These are phyloP conservation scores for Cephalotes varians DNA, from an alignment of 2,888 invertebrate genomes.

Conservation along the genomic window DNA sequence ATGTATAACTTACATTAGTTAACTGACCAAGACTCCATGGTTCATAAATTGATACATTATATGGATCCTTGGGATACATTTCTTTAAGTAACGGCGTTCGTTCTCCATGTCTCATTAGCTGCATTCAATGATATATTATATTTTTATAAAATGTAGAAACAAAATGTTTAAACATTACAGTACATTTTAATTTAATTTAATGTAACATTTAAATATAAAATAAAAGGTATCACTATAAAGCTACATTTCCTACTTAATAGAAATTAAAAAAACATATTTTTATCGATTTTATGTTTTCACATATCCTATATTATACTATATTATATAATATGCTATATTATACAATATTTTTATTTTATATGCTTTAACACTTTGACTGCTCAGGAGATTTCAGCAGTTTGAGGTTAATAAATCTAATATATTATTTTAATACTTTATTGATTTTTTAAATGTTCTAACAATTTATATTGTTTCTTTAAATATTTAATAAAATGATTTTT, in stretches of 20 bases:
- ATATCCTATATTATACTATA: no score
- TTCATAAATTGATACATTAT: conserved; percentile 85
- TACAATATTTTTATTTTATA: no score
- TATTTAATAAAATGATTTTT: no score
- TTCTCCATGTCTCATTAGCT: conserved; percentile 86
- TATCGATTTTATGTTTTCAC: not conserved
- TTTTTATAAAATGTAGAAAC: not conserved
- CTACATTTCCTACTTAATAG: not conserved
- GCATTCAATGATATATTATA: not conserved
- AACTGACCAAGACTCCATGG: conserved; percentile 87
- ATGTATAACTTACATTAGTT: conserved; percentile 85
- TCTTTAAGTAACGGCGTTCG: conserved; percentile 77
- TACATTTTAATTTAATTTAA: not conserved
- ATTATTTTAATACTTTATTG: no score
- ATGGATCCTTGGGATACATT: conserved; percentile 86
- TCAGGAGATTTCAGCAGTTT: no score
- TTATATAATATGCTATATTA: no score
- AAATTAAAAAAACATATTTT: not conserved
- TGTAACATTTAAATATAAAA: not conserved
- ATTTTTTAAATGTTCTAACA: no score
- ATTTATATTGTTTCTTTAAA: no score
- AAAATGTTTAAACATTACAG: no score
- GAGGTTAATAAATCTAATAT: no score
- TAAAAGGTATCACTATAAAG: not conserved
- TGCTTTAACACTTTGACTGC: no score